Base-by-base conservation (phyloP, 2,888 invertebrate genomes). In the Palloptera scutellata region DNA sequence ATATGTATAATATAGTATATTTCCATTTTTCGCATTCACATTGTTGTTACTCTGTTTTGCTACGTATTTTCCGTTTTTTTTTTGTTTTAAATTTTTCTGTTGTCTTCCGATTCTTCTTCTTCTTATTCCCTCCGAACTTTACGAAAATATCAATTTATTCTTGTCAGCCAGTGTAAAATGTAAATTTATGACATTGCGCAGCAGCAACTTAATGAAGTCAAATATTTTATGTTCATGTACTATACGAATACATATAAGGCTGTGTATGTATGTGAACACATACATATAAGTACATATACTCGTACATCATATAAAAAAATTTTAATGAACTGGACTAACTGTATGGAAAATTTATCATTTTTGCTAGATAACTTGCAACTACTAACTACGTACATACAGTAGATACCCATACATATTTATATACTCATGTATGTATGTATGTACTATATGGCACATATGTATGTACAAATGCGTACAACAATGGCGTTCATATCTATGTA, bases 131-230 rank as follows among this genome's bases (percentile, higher is more conserved):
- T 30, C 11, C 9, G 20, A 57, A 57, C 30, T 61, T 43, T 66
- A 19, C 41, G 55, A 43, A 60, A 60, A 66, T 67, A 62, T 68
- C 67, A 69, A 69, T 71, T 69, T 71, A 61, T 67, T 53, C 69
- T 69, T 69, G 71, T 69, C 71, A 71, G 61, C 68, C 58, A 55
- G 69, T 61, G 66, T 63, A 63, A 64, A 69, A 59, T 53, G 60
- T 48, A 64, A 71, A 69, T 69, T 71, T 69, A 71, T 69, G 69
- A 61, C 64, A 61, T 66, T 67, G 45, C 61, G 61, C 61, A 62
- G 54, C 65, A 61, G 48, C 64, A 63, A 67, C 67, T 69, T 65
- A 71, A 71, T 71, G 71, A 71, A 71, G 69, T 71, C 67, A 67
- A 69, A 69, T 65, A 67, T 67, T 65, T 67, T 67, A 45, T 45